Evolutionary conservation across 2,888 invertebrate genomes (phyloP), one percentile per base, ranked within the genome.

Genomic region (Phortica magna): DNA sequence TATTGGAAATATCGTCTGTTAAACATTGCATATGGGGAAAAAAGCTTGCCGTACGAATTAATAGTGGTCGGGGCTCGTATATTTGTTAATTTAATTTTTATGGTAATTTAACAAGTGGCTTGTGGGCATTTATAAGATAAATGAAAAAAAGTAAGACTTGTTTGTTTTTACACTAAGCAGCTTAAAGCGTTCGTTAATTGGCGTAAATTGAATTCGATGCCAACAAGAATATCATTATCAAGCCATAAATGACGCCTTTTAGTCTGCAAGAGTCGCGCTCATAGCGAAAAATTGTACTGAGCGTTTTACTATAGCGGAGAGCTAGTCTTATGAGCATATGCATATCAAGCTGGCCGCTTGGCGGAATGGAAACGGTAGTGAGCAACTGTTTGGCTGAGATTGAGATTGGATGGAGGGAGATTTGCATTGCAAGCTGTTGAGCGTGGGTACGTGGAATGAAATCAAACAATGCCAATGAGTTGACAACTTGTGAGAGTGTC

Each of bases 171-270:
- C 48, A 48, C 48, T 48, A 48, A 48, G 48, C 48, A 6, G 48
- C 48, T 48, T 48, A 48, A 12, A 48, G 48, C 48, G 9, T 1
- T 48, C 10, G 48, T 14, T 48, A 48, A 48, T 48, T 48, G 48
- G 48, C 48, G 48, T 14, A 14, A 12, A 14, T n/a, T 75, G 39
- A 53, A 67, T 12, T 43, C 68, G 17, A 31, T 67, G 75, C 53
- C 7, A 76, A 76, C 70, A 42, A 65, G 71, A 64, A 64, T 7
- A 19, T 64, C 74, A 78, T 81, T 82, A 84, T 84, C 79, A 83
- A 78, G 48, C 75, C 81, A 83, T 85, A 82, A 80, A 81, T 78
- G 89, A 82, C 88, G 89, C 88, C 89, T 82, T 79, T 70, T 77
- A 83, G 89, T 89, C 89, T 89, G 84, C 75, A 83, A 19, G 84